Evolutionary conservation across 2,888 invertebrate genomes (phyloP).

Genomic region (Agrotis clavis): DNA sequence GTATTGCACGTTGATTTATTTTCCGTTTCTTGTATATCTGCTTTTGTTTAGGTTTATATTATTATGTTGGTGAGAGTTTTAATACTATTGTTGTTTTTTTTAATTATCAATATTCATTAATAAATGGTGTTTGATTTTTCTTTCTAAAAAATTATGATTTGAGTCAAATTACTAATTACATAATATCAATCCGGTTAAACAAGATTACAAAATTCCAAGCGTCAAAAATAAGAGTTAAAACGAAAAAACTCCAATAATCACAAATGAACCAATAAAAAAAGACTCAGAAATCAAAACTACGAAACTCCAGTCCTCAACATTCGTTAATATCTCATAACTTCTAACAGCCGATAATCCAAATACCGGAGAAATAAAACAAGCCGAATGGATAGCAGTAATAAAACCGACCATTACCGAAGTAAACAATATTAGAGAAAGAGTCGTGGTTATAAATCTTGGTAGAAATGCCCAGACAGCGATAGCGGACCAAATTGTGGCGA

Average conservation of each 20-base stretch:
- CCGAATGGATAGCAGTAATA: constrained; percentile 76
- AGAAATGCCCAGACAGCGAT: constrained; percentile 83
- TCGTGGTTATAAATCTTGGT: constrained; percentile 84
- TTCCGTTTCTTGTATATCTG: constrained; percentile 20
- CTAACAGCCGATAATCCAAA: constrained; percentile 76
- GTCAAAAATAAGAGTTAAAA: neutral
- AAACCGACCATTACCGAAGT: constrained; percentile 81
- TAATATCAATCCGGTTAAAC: neutral
- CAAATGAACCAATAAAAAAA: constrained; percentile 14
- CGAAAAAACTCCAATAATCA: neutral
- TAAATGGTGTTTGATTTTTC: neutral
- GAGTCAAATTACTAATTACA: neutral
- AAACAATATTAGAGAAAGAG: constrained; percentile 89
- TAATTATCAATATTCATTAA: neutral
- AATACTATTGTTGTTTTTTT: neutral
- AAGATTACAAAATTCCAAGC: neutral
- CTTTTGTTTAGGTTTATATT: constrained; percentile 17
- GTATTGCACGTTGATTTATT: constrained; percentile 37
- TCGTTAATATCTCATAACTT: constrained; percentile 72
- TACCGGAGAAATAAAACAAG: constrained; percentile 81
- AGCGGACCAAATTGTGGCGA: constrained; percentile 84
- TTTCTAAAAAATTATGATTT: no score
- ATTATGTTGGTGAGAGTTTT: neutral
- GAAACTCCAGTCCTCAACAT: constrained; percentile 35
- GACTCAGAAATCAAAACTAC: constrained; percentile 30